phyloP scores from a whole-genome alignment of 2,113 vertebrate species.

The Peromyscus leucopus region DNA sequence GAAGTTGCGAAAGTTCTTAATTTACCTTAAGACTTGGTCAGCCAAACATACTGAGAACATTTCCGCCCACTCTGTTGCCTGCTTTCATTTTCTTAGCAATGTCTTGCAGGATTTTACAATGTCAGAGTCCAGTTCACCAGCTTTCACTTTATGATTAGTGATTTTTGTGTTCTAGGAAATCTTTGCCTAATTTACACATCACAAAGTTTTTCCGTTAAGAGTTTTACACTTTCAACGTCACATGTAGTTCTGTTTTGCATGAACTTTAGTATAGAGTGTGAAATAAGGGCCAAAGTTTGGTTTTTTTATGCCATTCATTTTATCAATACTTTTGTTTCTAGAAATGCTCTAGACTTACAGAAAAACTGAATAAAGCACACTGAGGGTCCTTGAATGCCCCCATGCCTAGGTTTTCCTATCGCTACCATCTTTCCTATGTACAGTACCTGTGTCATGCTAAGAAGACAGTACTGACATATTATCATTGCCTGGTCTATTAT shows the following conservation, averaged over 20 bases:
- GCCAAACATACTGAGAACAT: not conserved
- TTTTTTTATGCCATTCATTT: not conserved
- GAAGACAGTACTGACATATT: not conserved
- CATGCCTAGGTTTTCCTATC: not conserved
- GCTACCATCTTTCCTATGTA: not conserved
- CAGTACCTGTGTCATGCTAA: not conserved
- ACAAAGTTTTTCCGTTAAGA: not conserved
- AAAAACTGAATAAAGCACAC: not conserved
- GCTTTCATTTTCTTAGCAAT: constrained; percentile 8
- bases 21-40: not conserved
- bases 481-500: not conserved
- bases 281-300: not conserved
- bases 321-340: not conserved
- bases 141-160: not conserved
- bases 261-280: not conserved
- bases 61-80: not conserved
- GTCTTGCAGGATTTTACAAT: not conserved
- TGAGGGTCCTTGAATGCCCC: not conserved
- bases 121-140: not conserved
- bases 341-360: constrained; percentile 9
- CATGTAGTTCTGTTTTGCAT: not conserved
- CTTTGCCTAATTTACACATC: not conserved
- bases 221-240: not conserved
- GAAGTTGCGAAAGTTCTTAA: not conserved
- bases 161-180: not conserved